Evolutionary conservation across 2,888 invertebrate genomes (phyloP), one percentile per base, ranked within the genome.

Genomic region (Hipparchia semele): DNA sequence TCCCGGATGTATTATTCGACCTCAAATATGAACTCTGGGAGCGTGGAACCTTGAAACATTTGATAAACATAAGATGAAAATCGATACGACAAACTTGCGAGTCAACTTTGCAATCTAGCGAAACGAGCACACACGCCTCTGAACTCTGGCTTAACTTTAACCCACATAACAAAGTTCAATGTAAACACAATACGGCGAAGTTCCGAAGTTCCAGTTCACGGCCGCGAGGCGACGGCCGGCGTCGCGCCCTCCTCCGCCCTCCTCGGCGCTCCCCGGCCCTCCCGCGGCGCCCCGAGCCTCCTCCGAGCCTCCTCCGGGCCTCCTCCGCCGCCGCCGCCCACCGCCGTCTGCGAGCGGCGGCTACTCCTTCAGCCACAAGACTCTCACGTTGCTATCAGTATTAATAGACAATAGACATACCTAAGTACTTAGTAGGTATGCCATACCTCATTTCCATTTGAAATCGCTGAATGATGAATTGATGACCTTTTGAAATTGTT

Each of bases 91-190:
- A 88, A 91, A 92, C 87, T 92, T 91, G 87, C 86, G 86, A 90
- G 87, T 87, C 84, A 92, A 92, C 88, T 92, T 92, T 87, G 88
- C 89, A 89, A 92, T 91, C 84, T 90, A 90, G 90, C 85, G 84
- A 87, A 87, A 86, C 87, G 86, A 83, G 84, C 86, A 92, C 93
- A 92, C 89, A 92, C 91, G 90, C 83, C 84, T 85, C 84, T 89
- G 92, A 93, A 94, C 93, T 94, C 93, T 87, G 87, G 88, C 88
- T 94, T 93, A 91, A 94, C 94, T 94, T 94, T 94, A 94, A 94
- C 94, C 94, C 93, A 94, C 92, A 94, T 94, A 92, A 93, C 93
- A 92, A 93, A 94, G 94, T 94, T 94, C 89, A 92, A 92, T 93
- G 93, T 93, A 94, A 94, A 94, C 94, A 94, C 93, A 93, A 94